Percentiles rank a stretch among this genome's conserved stretches.
These are phyloP conservation scores for Apistogramma diplotaenia DNA, from an alignment of 2,113 vertebrate genomes.

Conservation along the genomic window DNA sequence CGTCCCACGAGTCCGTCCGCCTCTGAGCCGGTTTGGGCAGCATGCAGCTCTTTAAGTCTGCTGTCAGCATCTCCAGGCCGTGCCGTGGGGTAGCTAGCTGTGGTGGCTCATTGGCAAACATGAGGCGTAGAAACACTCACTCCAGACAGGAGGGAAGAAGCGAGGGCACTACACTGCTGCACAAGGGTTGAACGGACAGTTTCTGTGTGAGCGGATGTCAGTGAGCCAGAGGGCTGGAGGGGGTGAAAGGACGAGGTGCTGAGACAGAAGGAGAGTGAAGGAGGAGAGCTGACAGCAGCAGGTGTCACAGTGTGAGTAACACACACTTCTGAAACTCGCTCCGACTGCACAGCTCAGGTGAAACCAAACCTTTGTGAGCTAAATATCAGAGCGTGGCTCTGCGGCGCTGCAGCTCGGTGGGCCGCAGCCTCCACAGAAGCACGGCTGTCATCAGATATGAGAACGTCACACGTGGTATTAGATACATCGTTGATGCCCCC, in stretches of 20 bases:
- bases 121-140: conserved; percentile 32
- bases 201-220: conserved; percentile 25
- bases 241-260: conserved; percentile 14
- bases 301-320: conserved; percentile 3
- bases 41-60: not conserved
- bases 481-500: too few species aligned
- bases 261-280: conserved; percentile 29
- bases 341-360: not conserved
- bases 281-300: conserved; percentile 50
- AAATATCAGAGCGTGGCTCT: not conserved
- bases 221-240: not conserved
- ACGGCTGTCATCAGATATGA: not conserved
- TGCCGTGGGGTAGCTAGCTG: not conserved
- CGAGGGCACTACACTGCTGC: conserved; percentile 38
- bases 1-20: not conserved
- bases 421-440: fast-evolving
- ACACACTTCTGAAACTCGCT: not conserved
- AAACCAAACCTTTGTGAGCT: conserved; percentile 9
- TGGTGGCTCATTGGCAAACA: conserved; percentile 60
- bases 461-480: not conserved
- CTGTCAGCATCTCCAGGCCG: conserved; percentile 4
- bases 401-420: not conserved
- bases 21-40: not conserved
- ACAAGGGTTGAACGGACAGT: conserved; percentile 41
- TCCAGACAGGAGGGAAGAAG: conserved; percentile 5